Evolutionary conservation across 1,140 invertebrate genomes (phyloP).

Genomic region (Trinorchestia longiramus): DNA sequence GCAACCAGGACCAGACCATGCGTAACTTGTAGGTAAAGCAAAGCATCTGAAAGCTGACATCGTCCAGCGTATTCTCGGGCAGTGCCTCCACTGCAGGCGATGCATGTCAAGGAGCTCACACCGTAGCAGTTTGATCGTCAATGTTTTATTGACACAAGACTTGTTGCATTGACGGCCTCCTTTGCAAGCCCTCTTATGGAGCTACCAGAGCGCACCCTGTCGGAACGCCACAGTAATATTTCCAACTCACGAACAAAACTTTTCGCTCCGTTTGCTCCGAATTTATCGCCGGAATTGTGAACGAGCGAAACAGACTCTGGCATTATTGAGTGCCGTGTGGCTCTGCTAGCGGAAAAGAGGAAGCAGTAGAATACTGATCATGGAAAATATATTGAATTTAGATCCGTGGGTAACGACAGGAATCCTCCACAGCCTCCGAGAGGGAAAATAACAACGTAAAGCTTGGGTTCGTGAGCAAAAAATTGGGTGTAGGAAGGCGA

Average conservation of each 20-base stretch:
- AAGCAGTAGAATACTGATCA: slow-evolving; percentile 35
- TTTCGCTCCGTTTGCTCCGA: slow-evolving; percentile 4
- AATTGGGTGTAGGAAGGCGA: neutral
- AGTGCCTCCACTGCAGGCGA: neutral
- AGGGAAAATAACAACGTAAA: neutral
- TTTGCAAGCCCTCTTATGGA: neutral
- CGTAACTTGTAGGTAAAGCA: neutral
- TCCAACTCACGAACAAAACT: neutral
- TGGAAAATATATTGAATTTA: neutral
- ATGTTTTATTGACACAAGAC: neutral
- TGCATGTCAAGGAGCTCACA: neutral
- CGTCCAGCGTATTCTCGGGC: too few species aligned
- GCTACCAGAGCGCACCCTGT: neutral
- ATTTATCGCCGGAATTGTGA: slow-evolving; percentile 28
- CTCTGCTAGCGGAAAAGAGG: neutral
- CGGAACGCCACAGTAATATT: slow-evolving; percentile 24
- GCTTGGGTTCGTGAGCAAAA: neutral
- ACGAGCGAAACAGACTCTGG: slow-evolving; percentile 31
- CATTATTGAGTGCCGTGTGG: slow-evolving; percentile 40
- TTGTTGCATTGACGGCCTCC: neutral
- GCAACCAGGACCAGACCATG: neutral
- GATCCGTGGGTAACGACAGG: slow-evolving; percentile 28
- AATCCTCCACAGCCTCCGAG: neutral
- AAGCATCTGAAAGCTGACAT: neutral
- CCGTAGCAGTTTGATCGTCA: neutral